Evolutionary conservation across 2,113 vertebrate genomes (phyloP).

Genomic region (Nothocercus nigrocapillus): DNA sequence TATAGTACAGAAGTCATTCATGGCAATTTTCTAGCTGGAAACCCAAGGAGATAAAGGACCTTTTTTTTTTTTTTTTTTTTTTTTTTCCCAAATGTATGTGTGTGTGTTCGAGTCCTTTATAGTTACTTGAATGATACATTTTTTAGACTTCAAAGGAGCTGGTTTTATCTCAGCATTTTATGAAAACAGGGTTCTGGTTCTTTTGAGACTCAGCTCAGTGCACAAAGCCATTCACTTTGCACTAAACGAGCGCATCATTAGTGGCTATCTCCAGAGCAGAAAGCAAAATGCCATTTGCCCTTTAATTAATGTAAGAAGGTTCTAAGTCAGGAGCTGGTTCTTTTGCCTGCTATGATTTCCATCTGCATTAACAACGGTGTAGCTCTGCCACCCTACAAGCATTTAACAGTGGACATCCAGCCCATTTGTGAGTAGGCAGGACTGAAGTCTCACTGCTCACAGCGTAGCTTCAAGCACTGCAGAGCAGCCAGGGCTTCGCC

Average conservation of each 20-base stretch:
- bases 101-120: neutral
- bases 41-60: neutral
- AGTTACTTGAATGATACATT: slow-evolving; percentile 13
- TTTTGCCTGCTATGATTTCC: neutral
- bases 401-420: neutral
- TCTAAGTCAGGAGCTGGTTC: neutral
- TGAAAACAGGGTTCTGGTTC: slow-evolving; percentile 37
- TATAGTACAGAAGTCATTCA: neutral
- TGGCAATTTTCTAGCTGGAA: neutral
- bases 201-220: slow-evolving; percentile 12
- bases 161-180: slow-evolving; percentile 39
- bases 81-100: neutral
- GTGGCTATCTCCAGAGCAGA: slow-evolving; percentile 16
- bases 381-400: neutral
- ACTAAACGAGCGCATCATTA: neutral
- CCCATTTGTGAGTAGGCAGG: neutral
- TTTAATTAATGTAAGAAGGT: neutral
- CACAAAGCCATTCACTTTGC: slow-evolving; percentile 13
- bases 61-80: neutral
- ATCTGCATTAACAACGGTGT: neutral
- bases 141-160: neutral
- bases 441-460: neutral
- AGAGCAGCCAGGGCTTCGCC: neutral
- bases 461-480: neutral
- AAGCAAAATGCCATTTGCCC: neutral